phyloP scores from a whole-genome alignment of 2,113 vertebrate species.

The Chunga burmeisteri region DNA sequence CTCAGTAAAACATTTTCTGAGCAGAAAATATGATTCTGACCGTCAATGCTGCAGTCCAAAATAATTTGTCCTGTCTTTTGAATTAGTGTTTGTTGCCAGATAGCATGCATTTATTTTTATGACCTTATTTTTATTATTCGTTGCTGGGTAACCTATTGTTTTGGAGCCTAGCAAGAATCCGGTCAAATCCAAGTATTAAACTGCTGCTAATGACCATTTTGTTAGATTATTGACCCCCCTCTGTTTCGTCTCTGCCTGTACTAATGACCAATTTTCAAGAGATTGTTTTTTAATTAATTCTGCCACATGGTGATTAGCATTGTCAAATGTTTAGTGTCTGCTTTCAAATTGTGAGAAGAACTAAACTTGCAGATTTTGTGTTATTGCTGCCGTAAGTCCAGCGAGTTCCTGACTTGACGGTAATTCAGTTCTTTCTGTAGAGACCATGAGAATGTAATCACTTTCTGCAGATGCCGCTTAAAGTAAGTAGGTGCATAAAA shows the following conservation, averaged over 20 bases:
- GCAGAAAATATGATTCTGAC: not conserved
- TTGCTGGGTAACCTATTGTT: conserved; percentile 13
- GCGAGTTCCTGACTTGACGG: not conserved
- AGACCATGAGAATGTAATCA: not conserved
- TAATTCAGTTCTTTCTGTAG: not conserved
- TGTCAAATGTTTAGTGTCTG: not conserved
- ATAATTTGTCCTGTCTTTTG: not conserved
- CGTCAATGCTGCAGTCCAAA: not conserved
- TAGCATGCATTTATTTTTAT: not conserved
- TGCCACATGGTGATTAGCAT: not conserved
- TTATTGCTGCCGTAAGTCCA: not conserved
- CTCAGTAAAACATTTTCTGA: not conserved
- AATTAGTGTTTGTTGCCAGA: not conserved
- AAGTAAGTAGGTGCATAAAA: not conserved
- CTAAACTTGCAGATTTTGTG: not conserved
- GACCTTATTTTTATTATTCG: not conserved
- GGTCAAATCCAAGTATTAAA: not conserved
- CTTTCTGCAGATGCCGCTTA: not conserved
- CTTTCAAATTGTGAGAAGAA: not conserved
- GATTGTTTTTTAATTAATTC: conserved; percentile 14
- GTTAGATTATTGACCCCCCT: not conserved
- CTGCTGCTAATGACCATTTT: conserved; percentile 4
- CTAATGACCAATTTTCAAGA: not conserved
- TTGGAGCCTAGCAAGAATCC: not conserved
- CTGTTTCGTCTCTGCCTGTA: not conserved